These are phyloP conservation scores for Drosophila borborema DNA, from an alignment of 2,888 invertebrate species.

Conservation along the genomic window DNA sequence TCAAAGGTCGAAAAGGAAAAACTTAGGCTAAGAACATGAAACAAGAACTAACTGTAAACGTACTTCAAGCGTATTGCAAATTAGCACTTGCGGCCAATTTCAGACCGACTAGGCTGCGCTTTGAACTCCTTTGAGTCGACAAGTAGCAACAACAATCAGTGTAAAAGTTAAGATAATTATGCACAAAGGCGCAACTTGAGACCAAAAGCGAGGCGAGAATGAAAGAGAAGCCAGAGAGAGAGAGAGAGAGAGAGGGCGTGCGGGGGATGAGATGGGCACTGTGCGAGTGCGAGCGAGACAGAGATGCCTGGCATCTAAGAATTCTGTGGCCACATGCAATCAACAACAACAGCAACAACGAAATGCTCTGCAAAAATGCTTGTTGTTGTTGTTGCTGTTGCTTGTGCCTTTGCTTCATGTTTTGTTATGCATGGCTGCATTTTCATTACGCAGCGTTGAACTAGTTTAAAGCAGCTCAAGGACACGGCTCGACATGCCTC, in stretches of 20 bases:
- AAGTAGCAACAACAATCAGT: slow-evolving; percentile 37
- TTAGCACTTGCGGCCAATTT: slow-evolving; percentile 42
- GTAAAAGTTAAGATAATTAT: slow-evolving; percentile 61
- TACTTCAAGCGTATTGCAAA: slow-evolving; percentile 58
- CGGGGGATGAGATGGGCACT: not conserved
- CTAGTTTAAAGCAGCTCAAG: slow-evolving; percentile 74
- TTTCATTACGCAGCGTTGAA: slow-evolving; percentile 71
- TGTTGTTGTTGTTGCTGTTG: slow-evolving; percentile 17
- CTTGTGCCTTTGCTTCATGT: slow-evolving; percentile 35
- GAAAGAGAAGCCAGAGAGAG: not conserved
- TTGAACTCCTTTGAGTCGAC: slow-evolving; percentile 60
- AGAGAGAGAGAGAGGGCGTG: not conserved
- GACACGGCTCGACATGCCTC: slow-evolving; percentile 58
- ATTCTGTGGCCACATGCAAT: slow-evolving; percentile 49
- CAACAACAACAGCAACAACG: slow-evolving; percentile 19
- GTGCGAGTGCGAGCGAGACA: slow-evolving; percentile 1
- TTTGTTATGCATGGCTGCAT: slow-evolving; percentile 73
- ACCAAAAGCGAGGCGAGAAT: not conserved
- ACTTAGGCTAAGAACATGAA: slow-evolving; percentile 19
- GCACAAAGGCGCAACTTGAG: slow-evolving; percentile 46
- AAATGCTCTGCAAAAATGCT: slow-evolving; percentile 35
- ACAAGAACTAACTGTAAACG: slow-evolving; percentile 31
- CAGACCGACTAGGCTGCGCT: slow-evolving; percentile 35
- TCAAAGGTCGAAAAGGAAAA: slow-evolving; percentile 47
- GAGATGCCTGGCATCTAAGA: slow-evolving; percentile 44